Percentiles rank a stretch among this genome's conserved stretches.
phyloP scores from a whole-genome alignment of 1,140 invertebrate genomes.

The Ericerus pela region DNA sequence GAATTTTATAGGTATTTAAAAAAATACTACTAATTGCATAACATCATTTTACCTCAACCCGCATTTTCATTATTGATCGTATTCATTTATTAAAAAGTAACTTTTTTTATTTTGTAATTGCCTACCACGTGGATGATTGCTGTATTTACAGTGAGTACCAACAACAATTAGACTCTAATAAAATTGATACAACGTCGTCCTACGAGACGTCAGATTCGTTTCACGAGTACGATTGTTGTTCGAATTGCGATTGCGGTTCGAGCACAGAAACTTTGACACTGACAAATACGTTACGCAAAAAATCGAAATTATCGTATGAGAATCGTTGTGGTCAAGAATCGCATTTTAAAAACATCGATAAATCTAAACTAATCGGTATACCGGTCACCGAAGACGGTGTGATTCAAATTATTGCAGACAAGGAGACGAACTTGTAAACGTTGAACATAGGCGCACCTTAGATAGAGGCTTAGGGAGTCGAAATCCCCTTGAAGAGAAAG shows the following conservation, averaged over 20 bases:
- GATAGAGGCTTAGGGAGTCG: too few species aligned
- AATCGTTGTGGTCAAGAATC: background rate
- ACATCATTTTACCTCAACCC: background rate
- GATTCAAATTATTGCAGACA: constrained; percentile 2
- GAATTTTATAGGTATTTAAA: too few species aligned
- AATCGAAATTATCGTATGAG: constrained; percentile 1
- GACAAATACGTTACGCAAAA: background rate
- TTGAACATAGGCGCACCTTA: too few species aligned
- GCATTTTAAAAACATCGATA: constrained; percentile 7
- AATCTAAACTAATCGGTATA: constrained; percentile 4
- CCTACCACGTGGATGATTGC: background rate
- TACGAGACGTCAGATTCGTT: background rate
- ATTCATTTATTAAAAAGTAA: background rate
- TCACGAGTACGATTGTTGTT: background rate
- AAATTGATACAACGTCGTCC: background rate
- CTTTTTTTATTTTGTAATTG: background rate
- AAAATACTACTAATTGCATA: too few species aligned
- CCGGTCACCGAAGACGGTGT: background rate
- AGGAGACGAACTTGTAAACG: background rate
- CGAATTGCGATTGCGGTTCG: background rate
- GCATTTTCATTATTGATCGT: too few species aligned
- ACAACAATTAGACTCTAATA: background rate
- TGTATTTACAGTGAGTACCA: constrained; percentile 6
- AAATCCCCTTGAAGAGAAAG: too few species aligned
- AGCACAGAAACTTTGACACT: background rate